Percentiles rank a stretch among this genome's conserved stretches.
Conservation (phyloP, 2,113 vertebrate genomes). For the Fregetta grallaria region DNA sequence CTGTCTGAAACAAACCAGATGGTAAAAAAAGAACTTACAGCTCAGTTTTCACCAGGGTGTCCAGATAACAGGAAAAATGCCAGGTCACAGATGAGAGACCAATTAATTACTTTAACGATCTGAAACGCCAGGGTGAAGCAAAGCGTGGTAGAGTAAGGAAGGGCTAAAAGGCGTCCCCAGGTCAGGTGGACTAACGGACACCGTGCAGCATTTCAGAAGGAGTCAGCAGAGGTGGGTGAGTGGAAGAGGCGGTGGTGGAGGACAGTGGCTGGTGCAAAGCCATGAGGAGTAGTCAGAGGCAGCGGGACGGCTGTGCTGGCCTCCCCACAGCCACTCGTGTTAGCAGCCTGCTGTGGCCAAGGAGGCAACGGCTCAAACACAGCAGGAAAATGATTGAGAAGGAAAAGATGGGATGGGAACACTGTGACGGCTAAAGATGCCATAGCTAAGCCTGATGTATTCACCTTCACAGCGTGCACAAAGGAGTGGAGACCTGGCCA, state of each 20-base stretch:
- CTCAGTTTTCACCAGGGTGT: not conserved
- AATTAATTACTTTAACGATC: not conserved
- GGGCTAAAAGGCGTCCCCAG: not conserved
- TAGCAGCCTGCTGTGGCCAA: rapidly evolving
- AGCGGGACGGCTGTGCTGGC: rapidly evolving
- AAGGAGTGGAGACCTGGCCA: not conserved
- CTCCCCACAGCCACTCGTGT: rapidly evolving
- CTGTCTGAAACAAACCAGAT: not conserved
- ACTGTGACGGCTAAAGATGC: not conserved
- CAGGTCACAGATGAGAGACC: not conserved
- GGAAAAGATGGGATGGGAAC: not conserved
- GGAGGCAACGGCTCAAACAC: not conserved
- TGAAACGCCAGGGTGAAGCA: not conserved
- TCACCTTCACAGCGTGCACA: rapidly evolving
- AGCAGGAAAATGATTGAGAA: not conserved
- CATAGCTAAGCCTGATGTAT: not conserved
- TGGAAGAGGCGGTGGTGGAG: not conserved
- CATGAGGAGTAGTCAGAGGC: not conserved
- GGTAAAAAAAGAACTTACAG: not conserved
- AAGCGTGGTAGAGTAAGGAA: not conserved
- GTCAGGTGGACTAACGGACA: not conserved
- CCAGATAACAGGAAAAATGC: not conserved
- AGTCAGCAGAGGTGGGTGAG: rapidly evolving
- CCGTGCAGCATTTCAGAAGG: not conserved
- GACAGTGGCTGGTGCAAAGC: no score